Conservation (phyloP, 2,888 invertebrate species). For the Ophonus ardosiacus region DNA sequence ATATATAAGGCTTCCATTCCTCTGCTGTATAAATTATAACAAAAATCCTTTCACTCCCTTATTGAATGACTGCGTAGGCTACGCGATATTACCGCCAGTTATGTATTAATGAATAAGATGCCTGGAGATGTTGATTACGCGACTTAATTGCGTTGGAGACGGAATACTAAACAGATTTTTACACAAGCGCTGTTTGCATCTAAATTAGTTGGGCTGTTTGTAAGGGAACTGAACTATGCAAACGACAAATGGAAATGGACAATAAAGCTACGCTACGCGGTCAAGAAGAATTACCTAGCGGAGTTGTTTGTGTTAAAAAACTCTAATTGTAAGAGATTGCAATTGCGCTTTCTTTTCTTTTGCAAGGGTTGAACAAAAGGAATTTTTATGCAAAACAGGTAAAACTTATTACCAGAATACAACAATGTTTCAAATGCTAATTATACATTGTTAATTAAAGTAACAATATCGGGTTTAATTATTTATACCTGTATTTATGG, state of each 20-base stretch:
- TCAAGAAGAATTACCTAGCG: slow-evolving; percentile 34
- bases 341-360: not conserved
- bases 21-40: not conserved
- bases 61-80: slow-evolving; percentile 53
- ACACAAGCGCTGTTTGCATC: slow-evolving; percentile 61
- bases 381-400: not conserved
- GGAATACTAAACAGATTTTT: slow-evolving; percentile 64
- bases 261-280: slow-evolving; percentile 42
- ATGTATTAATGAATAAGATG: slow-evolving; percentile 63
- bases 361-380: not conserved
- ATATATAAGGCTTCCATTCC: not conserved
- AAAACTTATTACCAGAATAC: too few relatives aligned
- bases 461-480: too few relatives aligned
- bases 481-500: too few relatives aligned
- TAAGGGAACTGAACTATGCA: slow-evolving; percentile 54
- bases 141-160: slow-evolving; percentile 61
- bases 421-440: too few relatives aligned
- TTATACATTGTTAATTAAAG: too few relatives aligned
- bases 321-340: not conserved
- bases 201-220: slow-evolving; percentile 54
- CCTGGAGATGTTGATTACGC: slow-evolving; percentile 49
- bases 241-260: slow-evolving; percentile 62
- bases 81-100: slow-evolving; percentile 54
- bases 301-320: not conserved
- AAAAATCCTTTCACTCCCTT: slow-evolving; percentile 38